phyloP scores from a whole-genome alignment of 2,797 vertebrate genomes.

The Hyperoplus immaculatus region DNA sequence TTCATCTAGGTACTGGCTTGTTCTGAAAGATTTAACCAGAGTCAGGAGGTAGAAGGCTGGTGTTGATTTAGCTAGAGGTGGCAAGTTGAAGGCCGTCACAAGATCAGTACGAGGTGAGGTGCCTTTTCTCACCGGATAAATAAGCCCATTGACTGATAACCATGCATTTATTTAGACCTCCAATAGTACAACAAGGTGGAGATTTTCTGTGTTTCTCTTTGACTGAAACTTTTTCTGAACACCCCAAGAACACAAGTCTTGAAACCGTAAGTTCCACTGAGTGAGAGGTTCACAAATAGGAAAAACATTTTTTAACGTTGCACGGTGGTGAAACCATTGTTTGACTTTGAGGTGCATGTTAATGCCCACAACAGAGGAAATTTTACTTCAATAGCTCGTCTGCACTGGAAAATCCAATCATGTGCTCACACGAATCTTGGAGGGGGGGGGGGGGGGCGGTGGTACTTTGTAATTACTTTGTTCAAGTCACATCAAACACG shows the following conservation, averaged over 20 bases:
- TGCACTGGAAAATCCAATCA: conserved; percentile 75
- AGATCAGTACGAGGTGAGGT: conserved; percentile 70
- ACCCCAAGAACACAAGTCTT: background rate
- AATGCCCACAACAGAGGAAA: conserved; percentile 69
- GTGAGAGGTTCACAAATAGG: conserved; percentile 46
- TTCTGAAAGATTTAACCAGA: conserved; percentile 52
- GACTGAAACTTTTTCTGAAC: background rate
- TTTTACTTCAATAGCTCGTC: conserved; percentile 50
- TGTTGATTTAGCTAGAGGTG: conserved; percentile 72
- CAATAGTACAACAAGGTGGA: conserved; percentile 27
- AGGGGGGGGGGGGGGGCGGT: conserved; percentile 46
- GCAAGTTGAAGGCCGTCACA: conserved; percentile 74
- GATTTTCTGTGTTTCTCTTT: background rate
- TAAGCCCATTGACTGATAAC: conserved; percentile 65
- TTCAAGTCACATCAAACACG: conserved; percentile 66
- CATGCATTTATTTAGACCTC: conserved; percentile 28
- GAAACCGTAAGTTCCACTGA: conserved; percentile 51
- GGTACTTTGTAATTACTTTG: conserved; percentile 61
- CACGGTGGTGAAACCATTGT: conserved; percentile 47
- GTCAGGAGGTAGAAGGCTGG: conserved; percentile 59
- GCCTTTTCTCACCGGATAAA: conserved; percentile 73
- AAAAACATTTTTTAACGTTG: conserved; percentile 50
- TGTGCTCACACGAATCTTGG: conserved; percentile 52
- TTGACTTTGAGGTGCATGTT: conserved; percentile 65
- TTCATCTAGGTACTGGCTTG: conserved; percentile 48